Conservation (phyloP, 2,797 vertebrate genomes). For the Poeciliopsis paucimaculata region DNA sequence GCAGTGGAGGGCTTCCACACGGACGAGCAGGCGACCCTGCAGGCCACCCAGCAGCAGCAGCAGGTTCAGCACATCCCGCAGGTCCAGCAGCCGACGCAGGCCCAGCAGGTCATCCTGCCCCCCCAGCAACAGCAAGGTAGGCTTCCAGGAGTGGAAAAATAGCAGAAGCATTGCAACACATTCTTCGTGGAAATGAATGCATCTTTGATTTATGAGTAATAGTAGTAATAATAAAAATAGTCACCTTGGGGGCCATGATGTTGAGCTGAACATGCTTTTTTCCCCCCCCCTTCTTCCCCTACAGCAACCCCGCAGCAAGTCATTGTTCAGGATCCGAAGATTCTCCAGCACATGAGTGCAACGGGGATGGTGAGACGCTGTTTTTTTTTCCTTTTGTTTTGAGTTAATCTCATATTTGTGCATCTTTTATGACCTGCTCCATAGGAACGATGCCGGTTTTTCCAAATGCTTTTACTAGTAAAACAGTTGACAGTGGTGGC, state of each 20-base stretch:
- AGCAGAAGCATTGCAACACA: neutral
- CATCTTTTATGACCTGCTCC: neutral
- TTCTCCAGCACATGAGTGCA: conserved; percentile 93
- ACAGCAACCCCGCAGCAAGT: conserved; percentile 94
- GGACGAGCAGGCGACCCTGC: conserved; percentile 92
- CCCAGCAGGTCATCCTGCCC: conserved; percentile 90
- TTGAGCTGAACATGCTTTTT: conserved; percentile 6
- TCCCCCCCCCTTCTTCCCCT: neutral
- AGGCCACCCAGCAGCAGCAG: conserved; percentile 85
- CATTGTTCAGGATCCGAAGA: conserved; percentile 94
- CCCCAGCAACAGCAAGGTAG: conserved; percentile 89
- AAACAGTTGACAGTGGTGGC: neutral
- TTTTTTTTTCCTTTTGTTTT: too few relatives aligned
- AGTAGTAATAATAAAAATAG: neutral
- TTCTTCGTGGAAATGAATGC: neutral
- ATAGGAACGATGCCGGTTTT: neutral
- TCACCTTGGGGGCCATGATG: neutral
- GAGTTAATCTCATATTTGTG: neutral
- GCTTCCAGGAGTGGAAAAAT: neutral
- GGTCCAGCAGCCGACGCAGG: conserved; percentile 74
- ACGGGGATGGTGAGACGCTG: conserved; percentile 91
- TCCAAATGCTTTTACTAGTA: neutral
- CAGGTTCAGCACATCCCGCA: conserved; percentile 79
- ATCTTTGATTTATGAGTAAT: neutral
- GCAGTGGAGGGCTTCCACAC: conserved; percentile 98